Conservation (phyloP, 2,888 invertebrate genomes). For the Abrostola tripartita region DNA sequence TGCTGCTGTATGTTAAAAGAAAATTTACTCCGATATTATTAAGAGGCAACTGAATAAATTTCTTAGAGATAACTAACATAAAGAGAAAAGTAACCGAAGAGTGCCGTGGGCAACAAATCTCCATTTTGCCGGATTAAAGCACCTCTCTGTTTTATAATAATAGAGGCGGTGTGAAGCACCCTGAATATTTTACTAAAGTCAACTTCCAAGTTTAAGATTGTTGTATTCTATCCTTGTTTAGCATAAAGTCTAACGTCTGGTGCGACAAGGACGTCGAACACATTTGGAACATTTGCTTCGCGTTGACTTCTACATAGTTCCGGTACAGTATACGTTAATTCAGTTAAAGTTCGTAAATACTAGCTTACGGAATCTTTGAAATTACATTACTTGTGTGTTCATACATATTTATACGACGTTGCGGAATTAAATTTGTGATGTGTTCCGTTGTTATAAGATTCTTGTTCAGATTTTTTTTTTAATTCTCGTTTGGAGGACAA, state of each 20-base stretch:
- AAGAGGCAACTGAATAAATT: slow-evolving; percentile 9
- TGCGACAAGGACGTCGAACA: slow-evolving; percentile 31
- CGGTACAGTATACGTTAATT: slow-evolving; percentile 40
- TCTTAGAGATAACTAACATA: slow-evolving; percentile 7
- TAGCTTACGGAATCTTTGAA: slow-evolving; percentile 52
- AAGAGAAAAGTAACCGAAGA: slow-evolving; percentile 18
- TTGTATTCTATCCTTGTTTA: slow-evolving; percentile 34
- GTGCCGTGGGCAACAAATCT: slow-evolving; percentile 73
- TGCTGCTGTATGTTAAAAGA: slow-evolving; percentile 2
- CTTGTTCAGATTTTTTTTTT: slow-evolving; percentile 37
- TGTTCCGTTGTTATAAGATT: slow-evolving; percentile 36
- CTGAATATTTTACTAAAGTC: slow-evolving; percentile 67
- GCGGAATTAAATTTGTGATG: slow-evolving; percentile 46
- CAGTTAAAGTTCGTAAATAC: slow-evolving; percentile 52
- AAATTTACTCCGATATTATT: background rate
- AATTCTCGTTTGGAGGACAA: slow-evolving; percentile 6
- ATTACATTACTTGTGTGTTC: slow-evolving; percentile 52
- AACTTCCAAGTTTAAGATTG: slow-evolving; percentile 58
- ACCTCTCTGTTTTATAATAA: slow-evolving; percentile 73
- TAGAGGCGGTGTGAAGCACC: slow-evolving; percentile 69
- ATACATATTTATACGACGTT: slow-evolving; percentile 47
- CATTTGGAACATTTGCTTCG: slow-evolving; percentile 39
- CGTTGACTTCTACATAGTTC: slow-evolving; percentile 49
- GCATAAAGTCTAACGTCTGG: slow-evolving; percentile 6
- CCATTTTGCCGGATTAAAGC: slow-evolving; percentile 79